Conservation (phyloP, 2,113 vertebrate genomes). For the Colius striatus region DNA sequence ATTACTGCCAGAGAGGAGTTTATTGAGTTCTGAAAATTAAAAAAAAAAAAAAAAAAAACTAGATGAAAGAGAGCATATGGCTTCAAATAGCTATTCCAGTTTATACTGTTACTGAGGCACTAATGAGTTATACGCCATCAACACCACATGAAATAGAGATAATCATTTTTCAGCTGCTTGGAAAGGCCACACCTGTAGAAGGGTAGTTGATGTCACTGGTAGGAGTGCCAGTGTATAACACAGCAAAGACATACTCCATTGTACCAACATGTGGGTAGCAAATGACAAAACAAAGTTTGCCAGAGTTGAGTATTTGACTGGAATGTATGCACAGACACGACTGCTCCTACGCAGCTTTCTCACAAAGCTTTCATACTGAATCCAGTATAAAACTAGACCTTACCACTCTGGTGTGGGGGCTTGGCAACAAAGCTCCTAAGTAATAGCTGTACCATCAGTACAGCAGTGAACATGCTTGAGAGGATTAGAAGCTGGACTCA, state of each 20-base stretch:
- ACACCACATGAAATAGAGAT: neutral
- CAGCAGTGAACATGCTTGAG: fast-evolving
- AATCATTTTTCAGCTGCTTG: neutral
- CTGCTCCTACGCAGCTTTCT: neutral
- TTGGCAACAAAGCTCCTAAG: neutral
- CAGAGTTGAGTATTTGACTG: neutral
- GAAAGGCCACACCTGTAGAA: neutral
- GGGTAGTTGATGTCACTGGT: neutral
- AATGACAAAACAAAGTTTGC: neutral
- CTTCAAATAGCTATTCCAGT: neutral
- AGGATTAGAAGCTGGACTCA: neutral
- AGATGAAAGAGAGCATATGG: neutral
- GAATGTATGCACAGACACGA: fast-evolving
- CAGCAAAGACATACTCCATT: neutral
- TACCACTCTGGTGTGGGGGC: neutral
- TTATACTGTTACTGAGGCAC: neutral
- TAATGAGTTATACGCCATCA: neutral
- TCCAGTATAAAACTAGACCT: neutral
- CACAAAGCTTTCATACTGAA: neutral
- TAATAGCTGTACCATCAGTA: neutral
- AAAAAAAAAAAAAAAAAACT: no score
- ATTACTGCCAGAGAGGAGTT: no score
- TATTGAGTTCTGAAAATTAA: neutral
- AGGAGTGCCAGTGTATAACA: neutral
- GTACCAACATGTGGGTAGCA: neutral